Evolutionary conservation across 2,797 vertebrate species (phyloP), one percentile per base, ranked within the genome.

Genomic region (Streptopelia turtur): DNA sequence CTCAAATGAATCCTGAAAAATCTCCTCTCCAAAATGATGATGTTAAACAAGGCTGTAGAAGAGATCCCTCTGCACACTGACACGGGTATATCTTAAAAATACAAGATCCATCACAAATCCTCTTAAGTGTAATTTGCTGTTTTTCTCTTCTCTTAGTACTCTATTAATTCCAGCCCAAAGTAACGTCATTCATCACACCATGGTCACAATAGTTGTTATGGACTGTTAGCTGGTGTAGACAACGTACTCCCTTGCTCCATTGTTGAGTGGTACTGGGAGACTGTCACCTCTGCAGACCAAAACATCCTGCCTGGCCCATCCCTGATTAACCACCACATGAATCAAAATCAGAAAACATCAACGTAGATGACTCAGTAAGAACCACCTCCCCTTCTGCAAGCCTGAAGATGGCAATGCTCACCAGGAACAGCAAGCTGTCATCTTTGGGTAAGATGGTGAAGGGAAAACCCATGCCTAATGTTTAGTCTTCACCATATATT

Each of bases 1-100:
- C 71, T 98, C 97, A 20, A 97, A 98, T 4, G 96, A 95, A 64
- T 99, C 98, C 85, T 98, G 97, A 50, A 98, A 98, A 31, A 94
- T 49, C 80, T 99, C 97, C 5, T 98, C 97, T 79, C 98, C 98
- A 22, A 97, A 98, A 96, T 98, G 97, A n/a, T 94, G 97, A 87
- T 98, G 98, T 91, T 93, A 98, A 95, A 99, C 97, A 53, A 97
- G 96, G 39, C 98, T 98, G 78, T 97, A 97, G 91, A 98, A 97
- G 82, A 98, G 96, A 37, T 98, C 98, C 21, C 89, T 98, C 95
- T 98, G 98, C 39, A 98, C 4, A 83, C 90, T 84, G 95, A 93
- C 81, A 98, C 96, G 11, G 81, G 87, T 27, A 93, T 49, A 47
- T 97, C 98, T 98, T 94, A 31, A 66, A 22, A 80, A 65, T 41